Evolutionary conservation across 2,113 vertebrate genomes (phyloP).

Genomic region (Eurystomus gularis): DNA sequence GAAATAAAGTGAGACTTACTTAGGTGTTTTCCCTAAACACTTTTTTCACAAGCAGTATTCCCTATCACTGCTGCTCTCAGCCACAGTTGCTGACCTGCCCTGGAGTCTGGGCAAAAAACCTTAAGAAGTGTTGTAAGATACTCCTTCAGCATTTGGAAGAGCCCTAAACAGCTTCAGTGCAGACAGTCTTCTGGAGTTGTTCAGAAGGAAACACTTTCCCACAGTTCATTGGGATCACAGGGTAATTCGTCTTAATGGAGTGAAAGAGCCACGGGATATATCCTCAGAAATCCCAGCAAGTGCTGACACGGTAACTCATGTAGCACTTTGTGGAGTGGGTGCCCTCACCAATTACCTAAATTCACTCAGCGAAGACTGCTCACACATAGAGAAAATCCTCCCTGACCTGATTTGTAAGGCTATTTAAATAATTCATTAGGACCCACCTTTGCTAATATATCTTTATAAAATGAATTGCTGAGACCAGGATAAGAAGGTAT

Average conservation of each 20-base stretch:
- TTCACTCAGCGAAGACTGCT: background rate
- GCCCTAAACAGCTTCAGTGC: background rate
- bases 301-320: background rate
- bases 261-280: background rate
- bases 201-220: background rate
- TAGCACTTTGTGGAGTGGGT: background rate
- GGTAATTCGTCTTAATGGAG: background rate
- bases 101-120: background rate
- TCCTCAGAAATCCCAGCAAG: slow-evolving; percentile 23
- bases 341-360: background rate
- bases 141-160: background rate
- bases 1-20: background rate
- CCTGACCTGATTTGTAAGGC: background rate
- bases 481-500: background rate
- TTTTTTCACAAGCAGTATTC: background rate
- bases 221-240: background rate
- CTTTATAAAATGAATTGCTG: background rate
- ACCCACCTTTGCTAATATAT: background rate
- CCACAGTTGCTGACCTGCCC: background rate
- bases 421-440: background rate
- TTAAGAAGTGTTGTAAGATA: background rate
- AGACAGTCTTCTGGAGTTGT: background rate
- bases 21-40: background rate
- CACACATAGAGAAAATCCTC: background rate
- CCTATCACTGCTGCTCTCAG: background rate